phyloP scores from a whole-genome alignment of 2,888 invertebrate genomes.

The Hypena proboscidalis region DNA sequence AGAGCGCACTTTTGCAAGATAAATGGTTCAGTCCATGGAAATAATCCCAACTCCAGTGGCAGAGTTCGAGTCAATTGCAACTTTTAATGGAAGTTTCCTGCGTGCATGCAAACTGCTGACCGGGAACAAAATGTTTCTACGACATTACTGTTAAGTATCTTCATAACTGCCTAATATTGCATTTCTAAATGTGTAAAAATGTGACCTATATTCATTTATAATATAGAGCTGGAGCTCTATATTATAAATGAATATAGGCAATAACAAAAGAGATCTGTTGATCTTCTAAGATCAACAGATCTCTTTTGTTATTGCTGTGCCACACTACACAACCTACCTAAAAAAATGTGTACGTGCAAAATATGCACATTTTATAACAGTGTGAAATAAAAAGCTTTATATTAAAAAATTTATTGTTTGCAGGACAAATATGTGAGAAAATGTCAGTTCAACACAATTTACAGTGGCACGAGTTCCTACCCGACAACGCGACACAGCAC shows the following conservation, averaged over 20 bases:
- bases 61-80: slow-evolving; percentile 66
- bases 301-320: no score
- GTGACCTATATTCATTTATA: no score
- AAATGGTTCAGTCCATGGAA: slow-evolving; percentile 71
- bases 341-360: no score
- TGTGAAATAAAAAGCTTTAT: slow-evolving; percentile 7
- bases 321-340: no score
- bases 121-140: slow-evolving; percentile 36
- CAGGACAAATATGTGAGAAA: slow-evolving; percentile 26
- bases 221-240: no score
- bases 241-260: no score
- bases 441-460: slow-evolving; percentile 31
- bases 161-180: no score
- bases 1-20: slow-evolving; percentile 58
- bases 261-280: no score
- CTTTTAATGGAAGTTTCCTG: slow-evolving; percentile 71
- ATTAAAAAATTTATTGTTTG: slow-evolving; percentile 26
- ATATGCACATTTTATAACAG: background rate
- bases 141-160: no score
- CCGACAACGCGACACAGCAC: slow-evolving; percentile 20
- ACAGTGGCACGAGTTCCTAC: slow-evolving; percentile 16
- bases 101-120: slow-evolving; percentile 56
- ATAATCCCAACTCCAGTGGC: slow-evolving; percentile 65
- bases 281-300: no score
- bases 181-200: no score